These are phyloP conservation scores for Danio aesculapii DNA, from an alignment of 2,797 vertebrate genomes.

Conservation along the genomic window DNA sequence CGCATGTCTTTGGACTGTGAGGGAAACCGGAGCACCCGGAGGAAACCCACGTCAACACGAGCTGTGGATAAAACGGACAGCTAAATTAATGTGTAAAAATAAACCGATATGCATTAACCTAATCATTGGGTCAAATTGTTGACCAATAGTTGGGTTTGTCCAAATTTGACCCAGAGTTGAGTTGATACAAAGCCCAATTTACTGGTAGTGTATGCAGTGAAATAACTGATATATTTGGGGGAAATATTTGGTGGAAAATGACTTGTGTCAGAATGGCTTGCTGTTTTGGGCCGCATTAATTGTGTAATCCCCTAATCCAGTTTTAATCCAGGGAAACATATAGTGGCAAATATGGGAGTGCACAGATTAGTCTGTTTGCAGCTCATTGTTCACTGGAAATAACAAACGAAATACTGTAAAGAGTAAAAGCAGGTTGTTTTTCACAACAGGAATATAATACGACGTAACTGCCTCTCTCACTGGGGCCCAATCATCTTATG, in stretches of 20 bases:
- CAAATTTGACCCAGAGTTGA: no score
- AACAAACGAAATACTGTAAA: conserved; percentile 34
- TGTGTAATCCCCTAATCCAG: conserved; percentile 75
- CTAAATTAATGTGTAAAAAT: no score
- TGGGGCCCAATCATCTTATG: background rate
- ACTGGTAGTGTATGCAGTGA: background rate
- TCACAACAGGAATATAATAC: background rate
- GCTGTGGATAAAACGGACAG: no score
- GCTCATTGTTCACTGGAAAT: conserved; percentile 54
- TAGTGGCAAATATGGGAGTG: conserved; percentile 57
- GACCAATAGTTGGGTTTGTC: no score
- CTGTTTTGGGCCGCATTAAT: conserved; percentile 66
- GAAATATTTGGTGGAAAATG: background rate
- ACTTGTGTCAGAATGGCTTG: conserved; percentile 31
- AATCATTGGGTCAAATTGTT: no score
- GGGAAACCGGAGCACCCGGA: no score
- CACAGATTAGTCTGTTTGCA: conserved; percentile 65
- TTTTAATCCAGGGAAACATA: conserved; percentile 74
- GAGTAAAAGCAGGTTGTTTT: conserved; percentile 50
- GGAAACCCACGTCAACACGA: no score
- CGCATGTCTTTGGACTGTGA: no score
- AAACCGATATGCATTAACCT: no score
- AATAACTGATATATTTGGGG: background rate
- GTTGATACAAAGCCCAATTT: no score
- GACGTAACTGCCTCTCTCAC: background rate